These are phyloP conservation scores for Cathartes aura DNA, from an alignment of 2,113 vertebrate genomes.

Conservation along the genomic window DNA sequence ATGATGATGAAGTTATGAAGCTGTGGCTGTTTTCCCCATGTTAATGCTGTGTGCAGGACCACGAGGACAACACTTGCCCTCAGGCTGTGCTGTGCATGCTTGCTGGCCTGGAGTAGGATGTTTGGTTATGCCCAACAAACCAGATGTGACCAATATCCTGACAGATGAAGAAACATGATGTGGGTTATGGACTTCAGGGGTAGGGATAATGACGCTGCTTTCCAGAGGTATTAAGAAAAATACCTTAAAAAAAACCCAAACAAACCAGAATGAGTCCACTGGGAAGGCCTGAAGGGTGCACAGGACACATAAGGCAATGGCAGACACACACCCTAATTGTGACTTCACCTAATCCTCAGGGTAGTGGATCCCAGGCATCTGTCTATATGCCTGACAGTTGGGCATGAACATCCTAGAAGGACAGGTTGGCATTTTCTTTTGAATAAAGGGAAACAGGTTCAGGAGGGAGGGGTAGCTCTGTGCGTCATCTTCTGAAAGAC, in stretches of 20 bases:
- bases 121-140: neutral
- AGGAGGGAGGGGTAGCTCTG: neutral
- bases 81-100: neutral
- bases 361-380: neutral
- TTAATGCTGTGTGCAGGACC: neutral
- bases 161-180: neutral
- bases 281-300: neutral
- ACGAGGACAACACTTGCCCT: neutral
- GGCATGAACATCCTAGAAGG: neutral
- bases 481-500: neutral
- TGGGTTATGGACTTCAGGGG: neutral
- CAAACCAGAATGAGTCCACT: neutral
- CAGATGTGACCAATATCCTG: neutral
- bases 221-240: neutral
- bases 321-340: neutral
- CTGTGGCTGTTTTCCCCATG: neutral
- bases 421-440: neutral
- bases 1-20: neutral
- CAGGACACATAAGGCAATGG: neutral
- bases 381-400: rapidly evolving
- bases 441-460: neutral
- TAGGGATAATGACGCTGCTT: neutral
- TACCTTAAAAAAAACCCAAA: neutral
- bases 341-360: neutral
- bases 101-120: neutral